phyloP scores from a whole-genome alignment of 2,113 vertebrate species.

The Budorcas taxicolor region DNA sequence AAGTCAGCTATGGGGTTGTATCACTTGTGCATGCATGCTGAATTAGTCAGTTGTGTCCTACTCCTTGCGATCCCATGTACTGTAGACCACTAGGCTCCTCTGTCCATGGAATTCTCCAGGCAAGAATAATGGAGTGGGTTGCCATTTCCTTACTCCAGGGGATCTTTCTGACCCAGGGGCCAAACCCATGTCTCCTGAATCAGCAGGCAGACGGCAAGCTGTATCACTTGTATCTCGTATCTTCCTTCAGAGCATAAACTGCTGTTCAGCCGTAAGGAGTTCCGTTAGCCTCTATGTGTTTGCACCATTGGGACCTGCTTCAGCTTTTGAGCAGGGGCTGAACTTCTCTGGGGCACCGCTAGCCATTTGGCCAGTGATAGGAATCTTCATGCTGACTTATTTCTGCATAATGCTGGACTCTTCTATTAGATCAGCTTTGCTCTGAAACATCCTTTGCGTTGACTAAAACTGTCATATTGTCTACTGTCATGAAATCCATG shows the following conservation, averaged over 20 bases:
- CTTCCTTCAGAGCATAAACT: neutral
- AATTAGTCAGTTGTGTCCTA: neutral
- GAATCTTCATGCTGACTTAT: neutral
- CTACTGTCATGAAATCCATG: neutral
- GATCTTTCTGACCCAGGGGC: neutral
- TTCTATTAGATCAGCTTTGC: neutral
- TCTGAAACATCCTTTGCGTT: neutral
- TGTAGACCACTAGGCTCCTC: neutral
- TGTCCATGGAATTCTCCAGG: neutral
- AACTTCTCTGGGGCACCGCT: neutral
- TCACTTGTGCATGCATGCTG: neutral
- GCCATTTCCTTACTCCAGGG: neutral
- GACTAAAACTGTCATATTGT: neutral
- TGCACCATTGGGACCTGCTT: neutral
- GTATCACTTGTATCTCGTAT: neutral
- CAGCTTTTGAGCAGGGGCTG: neutral
- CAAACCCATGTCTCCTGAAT: neutral
- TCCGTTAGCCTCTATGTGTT: neutral
- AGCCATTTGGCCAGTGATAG: neutral
- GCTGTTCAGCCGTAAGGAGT: neutral
- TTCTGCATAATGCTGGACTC: neutral
- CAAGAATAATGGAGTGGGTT: neutral
- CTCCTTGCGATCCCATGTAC: neutral
- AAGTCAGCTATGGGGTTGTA: neutral
- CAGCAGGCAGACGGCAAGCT: accelerated